Percentiles rank a stretch among this genome's conserved stretches.
Conservation (phyloP, 2,888 invertebrate species). For the Hypomecis atomaria region DNA sequence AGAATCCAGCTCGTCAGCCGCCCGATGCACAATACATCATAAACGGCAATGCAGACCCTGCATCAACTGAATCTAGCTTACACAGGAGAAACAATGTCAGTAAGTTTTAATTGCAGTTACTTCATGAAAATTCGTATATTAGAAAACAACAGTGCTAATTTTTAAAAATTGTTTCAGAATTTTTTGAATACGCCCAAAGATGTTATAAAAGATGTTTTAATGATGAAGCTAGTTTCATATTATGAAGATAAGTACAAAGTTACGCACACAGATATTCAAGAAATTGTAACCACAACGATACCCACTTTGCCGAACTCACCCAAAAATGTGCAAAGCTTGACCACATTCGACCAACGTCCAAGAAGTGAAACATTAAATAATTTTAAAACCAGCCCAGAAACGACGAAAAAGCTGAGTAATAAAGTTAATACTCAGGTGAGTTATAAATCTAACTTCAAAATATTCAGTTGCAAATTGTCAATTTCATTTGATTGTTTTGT, state of each 20-base stretch:
- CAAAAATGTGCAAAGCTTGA: background rate
- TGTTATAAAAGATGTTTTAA: conserved; percentile 57
- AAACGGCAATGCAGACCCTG: conserved; percentile 32
- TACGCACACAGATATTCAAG: conserved; percentile 37
- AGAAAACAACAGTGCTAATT: conserved; percentile 14
- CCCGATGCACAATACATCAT: conserved; percentile 17
- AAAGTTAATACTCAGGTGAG: background rate
- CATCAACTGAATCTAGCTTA: conserved; percentile 25
- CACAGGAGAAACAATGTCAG: conserved; percentile 47
- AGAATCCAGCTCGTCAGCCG: conserved; percentile 30
- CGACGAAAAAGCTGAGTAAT: background rate
- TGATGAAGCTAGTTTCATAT: conserved; percentile 71
- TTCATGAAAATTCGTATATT: conserved; percentile 13
- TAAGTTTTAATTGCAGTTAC: conserved; percentile 41
- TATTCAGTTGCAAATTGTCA: too few species aligned
- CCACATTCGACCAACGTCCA: background rate
- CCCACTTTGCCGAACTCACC: background rate
- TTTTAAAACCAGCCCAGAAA: background rate
- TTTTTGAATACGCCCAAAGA: conserved; percentile 48
- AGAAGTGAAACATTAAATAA: conserved; percentile 7
- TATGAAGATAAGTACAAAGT: conserved; percentile 69
- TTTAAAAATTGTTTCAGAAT: conserved; percentile 40
- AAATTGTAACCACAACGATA: conserved; percentile 8
- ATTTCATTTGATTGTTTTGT: background rate
- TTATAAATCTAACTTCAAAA: too few species aligned